Conservation (phyloP, 2,797 vertebrate genomes). For the Smutsia gigantea region DNA sequence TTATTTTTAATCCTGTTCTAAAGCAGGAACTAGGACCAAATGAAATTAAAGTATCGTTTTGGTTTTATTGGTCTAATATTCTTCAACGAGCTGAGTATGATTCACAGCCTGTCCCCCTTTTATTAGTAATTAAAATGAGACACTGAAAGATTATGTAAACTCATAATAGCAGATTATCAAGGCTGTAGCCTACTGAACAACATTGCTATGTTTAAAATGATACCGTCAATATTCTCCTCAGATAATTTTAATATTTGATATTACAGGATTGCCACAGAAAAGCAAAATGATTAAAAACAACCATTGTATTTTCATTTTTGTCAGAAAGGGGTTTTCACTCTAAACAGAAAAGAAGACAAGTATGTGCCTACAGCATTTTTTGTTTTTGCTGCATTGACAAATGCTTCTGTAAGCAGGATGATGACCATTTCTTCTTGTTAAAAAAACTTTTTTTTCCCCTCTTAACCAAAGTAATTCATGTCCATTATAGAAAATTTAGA, state of each 20-base stretch:
- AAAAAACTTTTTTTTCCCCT: constrained; percentile 11
- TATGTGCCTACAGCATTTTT: background rate
- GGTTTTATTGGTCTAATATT: constrained; percentile 64
- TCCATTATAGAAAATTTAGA: constrained; percentile 44
- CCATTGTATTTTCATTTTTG: constrained; percentile 32
- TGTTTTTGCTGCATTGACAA: background rate
- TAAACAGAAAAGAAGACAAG: constrained; percentile 27
- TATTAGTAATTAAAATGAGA: constrained; percentile 70
- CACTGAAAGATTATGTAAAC: constrained; percentile 57
- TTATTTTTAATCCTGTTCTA: constrained; percentile 71
- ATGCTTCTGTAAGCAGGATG: background rate
- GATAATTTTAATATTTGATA: constrained; percentile 56
- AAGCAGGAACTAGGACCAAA: constrained; percentile 63
- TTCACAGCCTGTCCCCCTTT: constrained; percentile 59
- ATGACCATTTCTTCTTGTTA: background rate
- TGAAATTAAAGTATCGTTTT: constrained; percentile 69
- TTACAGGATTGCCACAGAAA: constrained; percentile 42
- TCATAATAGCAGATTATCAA: constrained; percentile 48
- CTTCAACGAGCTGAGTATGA: constrained; percentile 57
- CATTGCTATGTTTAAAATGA: constrained; percentile 31
- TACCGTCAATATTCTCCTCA: background rate
- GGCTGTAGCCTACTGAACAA: constrained; percentile 29
- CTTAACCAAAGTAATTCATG: constrained; percentile 22
- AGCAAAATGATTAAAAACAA: constrained; percentile 13
- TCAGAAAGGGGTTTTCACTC: constrained; percentile 27